Base-by-base conservation (phyloP, 2,888 invertebrate genomes). In the Leucoptera coffeella region DNA sequence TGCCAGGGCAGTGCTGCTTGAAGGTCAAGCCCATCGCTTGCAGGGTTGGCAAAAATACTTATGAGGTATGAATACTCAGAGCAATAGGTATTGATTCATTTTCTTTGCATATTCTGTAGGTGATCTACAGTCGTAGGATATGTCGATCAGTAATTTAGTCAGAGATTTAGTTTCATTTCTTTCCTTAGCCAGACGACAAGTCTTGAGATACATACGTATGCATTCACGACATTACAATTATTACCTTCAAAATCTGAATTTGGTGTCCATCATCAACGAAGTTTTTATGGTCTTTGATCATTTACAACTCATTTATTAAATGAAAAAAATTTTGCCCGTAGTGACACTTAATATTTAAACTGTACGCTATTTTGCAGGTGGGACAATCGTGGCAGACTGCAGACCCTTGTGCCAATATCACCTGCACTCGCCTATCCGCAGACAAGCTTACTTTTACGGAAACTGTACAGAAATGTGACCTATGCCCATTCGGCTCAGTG, bases 1-100 rank as follows among this genome's bases (percentile, higher is more conserved):
- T 73, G 1, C 43, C 56, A 1, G 75, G 73, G 2, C 45, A 75
- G 35, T 82, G 82, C 40, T 82, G 82, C 36, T 62, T 65, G n/a
- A 50, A 49, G 17, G 50, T 59, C 12, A 59, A 67, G 30, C 64
- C 62, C 1, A 48, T 59, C 8, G 78, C 75, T 3, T 83, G 83
- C 38, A 65, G 73, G 33, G 72, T 64, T 2, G 67, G 55, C 7
- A 50, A 62, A 23, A 41, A 48, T 22, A 55, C 69, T 7, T 74
- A 74, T 30, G 50, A 67, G 56, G 69, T 74, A 34, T 43, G 9
- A 9, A 17, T 17, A 9, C 6, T 17, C 9, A 17, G 6, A 17
- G 9, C 17, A 6, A 9, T 7, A 17, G 6, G 9, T 17, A 7
- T 17, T 17, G 17, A n/a, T n/a, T n/a, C n/a, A n/a, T n/a, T n/a